Conservation (phyloP, 1,140 invertebrate genomes). For the Lamellibrachia luymesi region DNA sequence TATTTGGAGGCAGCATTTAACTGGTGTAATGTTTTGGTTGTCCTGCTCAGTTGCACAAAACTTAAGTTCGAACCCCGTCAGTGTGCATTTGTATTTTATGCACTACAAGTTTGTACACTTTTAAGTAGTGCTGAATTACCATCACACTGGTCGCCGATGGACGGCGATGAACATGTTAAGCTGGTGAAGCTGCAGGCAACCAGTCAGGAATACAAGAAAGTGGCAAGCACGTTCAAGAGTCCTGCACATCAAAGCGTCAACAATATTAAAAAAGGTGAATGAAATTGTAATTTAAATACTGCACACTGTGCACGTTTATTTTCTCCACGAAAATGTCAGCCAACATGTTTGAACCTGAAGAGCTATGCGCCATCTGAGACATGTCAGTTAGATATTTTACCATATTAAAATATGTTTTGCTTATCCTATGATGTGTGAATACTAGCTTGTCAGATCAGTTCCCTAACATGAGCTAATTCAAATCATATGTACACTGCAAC, state of each 20-base stretch:
- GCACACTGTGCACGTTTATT: not conserved
- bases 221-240: not conserved
- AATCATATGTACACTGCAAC: no score
- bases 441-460: no score
- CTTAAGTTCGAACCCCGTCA: no score
- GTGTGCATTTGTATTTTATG: not conserved
- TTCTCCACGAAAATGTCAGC: no score
- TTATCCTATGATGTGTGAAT: no score
- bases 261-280: not conserved
- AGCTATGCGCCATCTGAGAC: not conserved
- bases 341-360: not conserved
- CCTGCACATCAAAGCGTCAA: not conserved
- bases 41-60: no score
- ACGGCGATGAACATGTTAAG: not conserved
- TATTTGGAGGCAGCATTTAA: no score
- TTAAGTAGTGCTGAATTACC: not conserved
- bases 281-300: not conserved
- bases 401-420: no score
- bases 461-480: no score
- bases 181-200: not conserved
- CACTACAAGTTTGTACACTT: not conserved
- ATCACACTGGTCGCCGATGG: not conserved
- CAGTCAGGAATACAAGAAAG: not conserved
- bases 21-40: no score
- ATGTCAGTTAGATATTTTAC: no score